Base-by-base conservation (phyloP, 2,797 vertebrate genomes). In the Tamandua tetradactyla region DNA sequence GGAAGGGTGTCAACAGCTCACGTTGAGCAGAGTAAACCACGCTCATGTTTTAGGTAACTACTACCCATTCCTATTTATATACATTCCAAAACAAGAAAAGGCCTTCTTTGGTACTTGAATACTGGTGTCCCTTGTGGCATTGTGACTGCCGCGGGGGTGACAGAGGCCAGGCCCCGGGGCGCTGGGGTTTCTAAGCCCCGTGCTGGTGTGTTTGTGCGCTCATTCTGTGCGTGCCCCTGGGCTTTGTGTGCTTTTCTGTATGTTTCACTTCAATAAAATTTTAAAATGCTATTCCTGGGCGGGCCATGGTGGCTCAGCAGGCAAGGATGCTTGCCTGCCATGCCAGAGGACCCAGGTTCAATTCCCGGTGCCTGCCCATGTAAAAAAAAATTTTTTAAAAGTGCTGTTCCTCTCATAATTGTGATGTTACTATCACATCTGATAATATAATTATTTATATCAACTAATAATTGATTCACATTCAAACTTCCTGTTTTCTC, bases 131-230 rank as follows among this genome's bases (percentile, higher is more conserved):
- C 13, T 32, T 9, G 49, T 62, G 40, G 64, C 1, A 27, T 32
- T 22, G 18, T 47, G 25, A 25, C 64, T 66, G 52, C 5, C 7
- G 1, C 2, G 49, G 3, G 12, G 12, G 27, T 7, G 42, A 37
- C 2, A 0, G 87, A n/a, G n/a, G n/a, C n/a, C n/a, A n/a, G n/a
- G n/a, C n/a, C n/a, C n/a, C n/a, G n/a, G n/a, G n/a, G n/a, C n/a
- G n/a, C n/a, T n/a, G n/a, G n/a, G n/a, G n/a, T n/a, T n/a, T n/a
- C n/a, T n/a, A n/a, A n/a, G n/a, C n/a, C n/a, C n/a, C n/a, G 15
- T 52, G 49, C 0, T 1, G n/a, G 55, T 12, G 17, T 7, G 0
- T 40, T 2, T 3, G 2, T 11, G 2, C 5, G 14, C 11, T 71
- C n/a, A 12, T 44, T 27, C 32, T 59, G 23, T 37, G 2, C 5